A percentile compares a stretch with the other conserved stretches of the same genome.
Evolutionary conservation across 2,888 invertebrate genomes (phyloP).

Genomic region (Balanococcus diminutus): DNA sequence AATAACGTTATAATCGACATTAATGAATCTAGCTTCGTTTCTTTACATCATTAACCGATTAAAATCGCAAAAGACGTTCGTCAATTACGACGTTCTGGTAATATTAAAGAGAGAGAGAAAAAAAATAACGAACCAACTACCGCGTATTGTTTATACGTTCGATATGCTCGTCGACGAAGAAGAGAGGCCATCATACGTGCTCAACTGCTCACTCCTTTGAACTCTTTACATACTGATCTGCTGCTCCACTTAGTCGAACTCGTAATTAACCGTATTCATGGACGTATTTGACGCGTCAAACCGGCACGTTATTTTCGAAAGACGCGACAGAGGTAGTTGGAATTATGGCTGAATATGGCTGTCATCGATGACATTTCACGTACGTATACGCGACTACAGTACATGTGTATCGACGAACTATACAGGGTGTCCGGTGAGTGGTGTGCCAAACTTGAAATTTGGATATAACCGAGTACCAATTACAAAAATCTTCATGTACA

Average conservation of each 20-base stretch:
- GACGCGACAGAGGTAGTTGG: neutral
- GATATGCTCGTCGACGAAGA: neutral
- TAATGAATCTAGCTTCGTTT: neutral
- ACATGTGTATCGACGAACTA: neutral
- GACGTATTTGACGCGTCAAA: neutral
- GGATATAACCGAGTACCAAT: no score
- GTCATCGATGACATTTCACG: neutral
- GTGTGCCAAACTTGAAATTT: no score
- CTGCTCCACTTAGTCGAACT: neutral
- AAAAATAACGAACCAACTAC: neutral
- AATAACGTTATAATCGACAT: neutral
- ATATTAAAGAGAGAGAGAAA: no score
- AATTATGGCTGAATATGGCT: neutral
- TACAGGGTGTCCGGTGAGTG: no score
- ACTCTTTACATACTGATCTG: neutral
- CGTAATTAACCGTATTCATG: neutral
- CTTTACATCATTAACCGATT: neutral
- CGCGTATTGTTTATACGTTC: neutral
- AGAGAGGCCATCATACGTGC: neutral
- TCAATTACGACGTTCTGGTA: neutral
- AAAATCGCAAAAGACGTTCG: neutral
- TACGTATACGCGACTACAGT: neutral
- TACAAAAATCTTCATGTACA: no score
- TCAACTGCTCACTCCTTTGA: neutral
- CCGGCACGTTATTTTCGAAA: neutral